Percentiles rank a stretch among this genome's conserved stretches.
Evolutionary conservation across 2,797 vertebrate species (phyloP).

Genomic region (Enoplosus armatus): DNA sequence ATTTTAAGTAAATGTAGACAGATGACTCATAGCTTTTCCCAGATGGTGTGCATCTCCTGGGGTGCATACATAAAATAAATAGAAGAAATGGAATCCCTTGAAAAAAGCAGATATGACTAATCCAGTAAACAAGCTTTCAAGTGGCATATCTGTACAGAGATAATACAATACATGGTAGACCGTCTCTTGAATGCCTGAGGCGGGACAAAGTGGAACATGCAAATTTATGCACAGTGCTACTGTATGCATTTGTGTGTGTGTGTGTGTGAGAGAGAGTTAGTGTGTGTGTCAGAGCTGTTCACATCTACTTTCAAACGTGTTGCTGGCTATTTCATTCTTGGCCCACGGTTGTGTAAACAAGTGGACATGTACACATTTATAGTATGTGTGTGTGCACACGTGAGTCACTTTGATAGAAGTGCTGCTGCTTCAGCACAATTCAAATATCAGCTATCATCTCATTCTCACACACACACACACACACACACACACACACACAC

Average conservation of each 20-base stretch:
- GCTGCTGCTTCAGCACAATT: conserved; percentile 60
- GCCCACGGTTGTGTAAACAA: conserved; percentile 33
- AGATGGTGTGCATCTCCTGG: conserved; percentile 45
- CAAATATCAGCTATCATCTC: conserved; percentile 41
- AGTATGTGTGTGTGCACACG: neutral
- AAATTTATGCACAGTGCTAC: conserved; percentile 52
- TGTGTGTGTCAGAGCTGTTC: neutral
- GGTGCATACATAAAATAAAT: conserved; percentile 55
- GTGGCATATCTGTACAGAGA: conserved; percentile 44
- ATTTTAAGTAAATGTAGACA: conserved; percentile 41
- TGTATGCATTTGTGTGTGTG: conserved; percentile 17
- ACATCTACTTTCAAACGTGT: conserved; percentile 25
- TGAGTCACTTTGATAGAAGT: conserved; percentile 24
- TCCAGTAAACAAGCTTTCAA: conserved; percentile 55
- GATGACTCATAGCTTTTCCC: conserved; percentile 59
- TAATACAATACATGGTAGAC: conserved; percentile 31
- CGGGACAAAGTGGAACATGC: conserved; percentile 45
- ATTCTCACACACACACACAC: neutral
- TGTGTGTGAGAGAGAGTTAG: conserved; percentile 9
- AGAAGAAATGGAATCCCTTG: conserved; percentile 57
- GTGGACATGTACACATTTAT: conserved; percentile 19
- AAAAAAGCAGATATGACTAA: conserved; percentile 60
- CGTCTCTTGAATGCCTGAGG: conserved; percentile 38
- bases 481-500: conserved; percentile 18
- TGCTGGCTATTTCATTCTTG: conserved; percentile 24